Percentiles rank a stretch among this genome's conserved stretches.
phyloP scores from a whole-genome alignment of 23 tunicate species.

The Phallusia fumigata region DNA sequence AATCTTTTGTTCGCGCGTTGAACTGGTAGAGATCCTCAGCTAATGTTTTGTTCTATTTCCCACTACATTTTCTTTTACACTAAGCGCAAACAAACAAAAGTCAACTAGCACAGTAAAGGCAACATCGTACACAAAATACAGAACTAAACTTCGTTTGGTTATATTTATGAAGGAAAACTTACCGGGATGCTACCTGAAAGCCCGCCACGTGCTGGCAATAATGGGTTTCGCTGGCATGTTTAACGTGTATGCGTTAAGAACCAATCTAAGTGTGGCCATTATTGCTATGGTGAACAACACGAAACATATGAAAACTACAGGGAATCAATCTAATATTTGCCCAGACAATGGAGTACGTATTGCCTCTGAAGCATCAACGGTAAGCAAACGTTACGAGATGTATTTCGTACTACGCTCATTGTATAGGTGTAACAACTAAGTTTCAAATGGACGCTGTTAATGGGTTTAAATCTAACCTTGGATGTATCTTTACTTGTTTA shows the following conservation, averaged over 20 bases:
- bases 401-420: too few relatives aligned
- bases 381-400: neutral
- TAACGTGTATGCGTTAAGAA: constrained; percentile 60
- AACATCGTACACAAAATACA: too few relatives aligned
- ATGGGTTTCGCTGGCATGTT: constrained; percentile 77
- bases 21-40: too few relatives aligned
- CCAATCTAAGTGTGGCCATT: constrained; percentile 74
- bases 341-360: constrained; percentile 48
- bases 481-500: too few relatives aligned
- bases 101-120: too few relatives aligned
- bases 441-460: neutral
- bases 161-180: constrained; percentile 42
- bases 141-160: too few relatives aligned
- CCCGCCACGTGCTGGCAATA: constrained; percentile 61
- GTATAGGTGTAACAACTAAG: neutral
- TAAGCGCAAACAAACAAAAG: too few relatives aligned
- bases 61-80: too few relatives aligned
- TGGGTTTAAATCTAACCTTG: too few relatives aligned
- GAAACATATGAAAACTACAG: neutral
- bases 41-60: too few relatives aligned
- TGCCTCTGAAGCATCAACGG: constrained; percentile 6
- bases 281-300: constrained; percentile 86
- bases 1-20: too few relatives aligned
- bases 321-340: constrained; percentile 46
- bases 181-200: constrained; percentile 76